phyloP scores from a whole-genome alignment of 2,888 invertebrate genomes.

The Cephalotes varians region DNA sequence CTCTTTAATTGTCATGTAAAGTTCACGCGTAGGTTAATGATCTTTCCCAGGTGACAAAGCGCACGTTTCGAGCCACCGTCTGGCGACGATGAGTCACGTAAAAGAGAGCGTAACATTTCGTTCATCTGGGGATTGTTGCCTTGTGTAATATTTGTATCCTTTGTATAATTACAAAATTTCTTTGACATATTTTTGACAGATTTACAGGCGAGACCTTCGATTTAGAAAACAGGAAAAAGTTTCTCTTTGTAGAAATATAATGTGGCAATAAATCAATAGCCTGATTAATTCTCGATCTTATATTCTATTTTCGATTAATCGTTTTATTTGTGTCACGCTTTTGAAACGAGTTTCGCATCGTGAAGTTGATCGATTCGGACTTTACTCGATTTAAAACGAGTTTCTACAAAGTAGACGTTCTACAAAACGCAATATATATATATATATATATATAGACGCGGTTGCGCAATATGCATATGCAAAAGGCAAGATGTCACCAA shows the following conservation, averaged over 20 bases:
- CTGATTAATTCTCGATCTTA: not conserved
- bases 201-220: not conserved
- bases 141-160: not conserved
- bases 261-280: not conserved
- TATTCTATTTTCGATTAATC: not conserved
- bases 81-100: not conserved
- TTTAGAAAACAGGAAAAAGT: not conserved
- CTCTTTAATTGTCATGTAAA: slow-evolving; percentile 7
- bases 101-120: not conserved
- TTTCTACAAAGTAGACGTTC: slow-evolving; percentile 1
- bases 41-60: slow-evolving; percentile 16
- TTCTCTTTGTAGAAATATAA: not conserved
- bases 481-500: no score
- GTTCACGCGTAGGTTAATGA: slow-evolving; percentile 7
- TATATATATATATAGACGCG: not conserved
- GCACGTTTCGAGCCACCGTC: not conserved
- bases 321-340: not conserved
- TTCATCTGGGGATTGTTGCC: not conserved
- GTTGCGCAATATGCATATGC: no score
- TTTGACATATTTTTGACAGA: not conserved
- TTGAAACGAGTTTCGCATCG: not conserved
- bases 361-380: slow-evolving; percentile 12
- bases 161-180: not conserved
- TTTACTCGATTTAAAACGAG: not conserved
- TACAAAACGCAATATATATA: not conserved